Percentiles rank a stretch among this genome's conserved stretches.
phyloP scores from a whole-genome alignment of 2,113 vertebrate species.

The Entomyzon cyanotis region DNA sequence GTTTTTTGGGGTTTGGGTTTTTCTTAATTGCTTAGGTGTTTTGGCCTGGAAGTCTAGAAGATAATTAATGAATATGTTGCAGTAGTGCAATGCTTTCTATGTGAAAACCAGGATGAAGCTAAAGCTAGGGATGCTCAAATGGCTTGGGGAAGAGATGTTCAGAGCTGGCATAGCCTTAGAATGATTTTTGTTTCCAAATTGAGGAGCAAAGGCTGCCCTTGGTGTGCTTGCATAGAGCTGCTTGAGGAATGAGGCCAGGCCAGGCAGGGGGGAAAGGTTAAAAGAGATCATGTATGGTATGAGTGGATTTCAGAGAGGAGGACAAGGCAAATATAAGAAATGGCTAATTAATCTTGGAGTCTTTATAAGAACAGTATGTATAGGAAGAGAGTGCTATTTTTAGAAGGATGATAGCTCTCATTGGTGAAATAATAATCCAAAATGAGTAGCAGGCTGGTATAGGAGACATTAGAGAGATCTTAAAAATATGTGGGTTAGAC shows the following conservation, averaged over 20 bases:
- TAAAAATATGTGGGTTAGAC: rapidly evolving
- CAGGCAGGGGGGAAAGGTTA: background rate
- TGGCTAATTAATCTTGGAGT: background rate
- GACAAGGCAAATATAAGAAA: background rate
- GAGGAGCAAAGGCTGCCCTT: background rate
- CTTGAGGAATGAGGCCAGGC: background rate
- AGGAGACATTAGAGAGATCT: background rate
- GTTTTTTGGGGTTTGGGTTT: background rate
- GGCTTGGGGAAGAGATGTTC: background rate
- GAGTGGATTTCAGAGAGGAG: background rate
- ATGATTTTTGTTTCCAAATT: background rate
- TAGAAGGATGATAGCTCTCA: background rate
- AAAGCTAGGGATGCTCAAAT: background rate
- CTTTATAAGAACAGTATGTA: background rate
- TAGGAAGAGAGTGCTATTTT: background rate
- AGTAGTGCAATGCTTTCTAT: background rate
- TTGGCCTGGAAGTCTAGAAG: background rate
- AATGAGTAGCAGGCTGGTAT: background rate
- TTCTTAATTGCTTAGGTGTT: background rate
- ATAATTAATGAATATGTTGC: background rate
- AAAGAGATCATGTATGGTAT: background rate
- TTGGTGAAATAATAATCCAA: background rate
- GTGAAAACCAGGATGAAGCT: background rate
- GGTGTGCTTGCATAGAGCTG: background rate
- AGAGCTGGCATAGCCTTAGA: background rate